Evolutionary conservation across 92 coral and sea anemone genomes (phyloP), one percentile per base, ranked within the genome.

Genomic region (Palythoa caribaeorum): DNA sequence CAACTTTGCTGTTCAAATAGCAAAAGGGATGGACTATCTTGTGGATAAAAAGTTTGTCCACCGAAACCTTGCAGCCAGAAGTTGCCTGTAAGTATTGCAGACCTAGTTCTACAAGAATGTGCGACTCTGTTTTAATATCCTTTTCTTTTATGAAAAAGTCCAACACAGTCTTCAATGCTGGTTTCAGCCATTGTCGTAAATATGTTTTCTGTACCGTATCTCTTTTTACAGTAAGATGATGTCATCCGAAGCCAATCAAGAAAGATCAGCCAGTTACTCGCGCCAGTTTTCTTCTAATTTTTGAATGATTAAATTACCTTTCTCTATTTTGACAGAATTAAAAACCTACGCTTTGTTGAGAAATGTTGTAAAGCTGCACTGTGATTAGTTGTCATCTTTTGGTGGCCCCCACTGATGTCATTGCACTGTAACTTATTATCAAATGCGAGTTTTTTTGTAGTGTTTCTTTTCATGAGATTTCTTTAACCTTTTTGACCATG

Each of bases 81-180:
- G 88, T 84, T 94, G 98, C 92, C 75, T 94, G 98, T 94, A 86
- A 93, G 98, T 93, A 87, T 37, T 77, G 83, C 35, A 52, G 17
- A 44, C n/a, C 2, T 37, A 36, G 19, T 51, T 39, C 13, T 8
- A 16, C 28, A 11, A 73, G 17, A 37, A 15, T 14, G 54, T 7
- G 2, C 2, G 38, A 59, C 36, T 35, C 1, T 16, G 20, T 2
- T 73, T 6, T n/a, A 84, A 6, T 71, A 8, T 4, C 7, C 7
- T 44, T 44, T 4, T 8, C 50, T 3, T 44, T 44, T 44, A 0
- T 2, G 7, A 44, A 44, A 4, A 44, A 44, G 50, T 8, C 50
- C 5, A 44, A 6, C 6, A 44, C 48, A 3, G 48, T 0, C 28
- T 28, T 28, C 28, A 28, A 28, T 28, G 28, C 28, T 28, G 28